Evolutionary conservation across 2,113 vertebrate species (phyloP).

Genomic region (Cebus imitator): DNA sequence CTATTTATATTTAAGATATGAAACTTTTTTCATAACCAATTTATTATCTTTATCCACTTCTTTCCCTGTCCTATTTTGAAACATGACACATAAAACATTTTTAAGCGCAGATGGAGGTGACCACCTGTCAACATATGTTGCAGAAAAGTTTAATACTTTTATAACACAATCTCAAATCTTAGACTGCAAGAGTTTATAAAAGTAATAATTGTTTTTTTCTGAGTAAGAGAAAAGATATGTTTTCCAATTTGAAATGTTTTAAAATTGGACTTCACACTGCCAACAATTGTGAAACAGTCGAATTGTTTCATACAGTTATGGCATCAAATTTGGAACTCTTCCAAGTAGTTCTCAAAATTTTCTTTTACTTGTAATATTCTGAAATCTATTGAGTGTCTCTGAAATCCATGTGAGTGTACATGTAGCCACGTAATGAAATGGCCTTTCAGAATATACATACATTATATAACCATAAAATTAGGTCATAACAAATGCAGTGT

Average conservation of each 20-base stretch:
- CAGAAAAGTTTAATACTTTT: background rate
- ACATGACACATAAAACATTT: background rate
- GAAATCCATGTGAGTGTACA: background rate
- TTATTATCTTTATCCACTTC: conserved; percentile 26
- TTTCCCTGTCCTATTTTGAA: conserved; percentile 47
- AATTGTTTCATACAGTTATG: background rate
- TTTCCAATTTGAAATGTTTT: conserved; percentile 13
- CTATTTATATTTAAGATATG: conserved; percentile 20
- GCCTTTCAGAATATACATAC: background rate
- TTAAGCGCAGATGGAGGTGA: background rate
- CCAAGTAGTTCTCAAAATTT: background rate
- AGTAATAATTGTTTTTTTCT: background rate
- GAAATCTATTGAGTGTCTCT: background rate
- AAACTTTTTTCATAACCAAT: conserved; percentile 35
- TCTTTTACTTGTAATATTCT: background rate
- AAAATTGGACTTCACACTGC: background rate
- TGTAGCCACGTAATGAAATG: background rate
- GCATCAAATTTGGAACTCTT: background rate
- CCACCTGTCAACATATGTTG: conserved; percentile 16
- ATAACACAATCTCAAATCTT: background rate
- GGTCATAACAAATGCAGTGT: background rate
- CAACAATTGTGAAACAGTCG: background rate
- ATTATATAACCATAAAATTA: background rate
- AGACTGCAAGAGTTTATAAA: background rate
- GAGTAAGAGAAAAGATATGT: background rate